Base-by-base conservation (phyloP, 1,140 invertebrate genomes). In the Psix sp. region DNA sequence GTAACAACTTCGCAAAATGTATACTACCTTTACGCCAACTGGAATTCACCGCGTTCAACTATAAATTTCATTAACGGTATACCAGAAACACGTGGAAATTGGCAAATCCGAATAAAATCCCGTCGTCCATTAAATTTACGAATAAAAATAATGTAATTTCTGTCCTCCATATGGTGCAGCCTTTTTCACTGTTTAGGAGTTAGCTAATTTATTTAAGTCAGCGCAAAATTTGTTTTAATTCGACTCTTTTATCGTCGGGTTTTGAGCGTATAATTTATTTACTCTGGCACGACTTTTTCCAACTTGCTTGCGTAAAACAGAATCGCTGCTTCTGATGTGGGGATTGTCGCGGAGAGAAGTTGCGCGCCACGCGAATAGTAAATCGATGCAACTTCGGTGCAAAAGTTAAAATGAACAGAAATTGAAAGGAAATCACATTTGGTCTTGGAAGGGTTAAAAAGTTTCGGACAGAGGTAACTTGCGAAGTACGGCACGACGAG, bases 11-110 rank as follows among this genome's bases (percentile, higher is more conserved):
- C 54, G 54, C 54, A 59, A 66, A 60, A 73, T 66, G 62, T 60
- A 66, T 56, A 35, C 68, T 52, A 59, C 70, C 62, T 66, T 74
- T 48, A 60, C 54, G 36, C 56, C 45, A 46, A 60, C 60, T 62
- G 48, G 49, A 70, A 70, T 70, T 60, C 48, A 45, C 46, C 46
- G 42, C 46, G 46, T 65, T 6, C 56, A 62, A 57, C 62, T 66
- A 67, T 67, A 66, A 66, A 74, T 74, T 74, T 74, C 62, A 67
- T 74, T 74, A 74, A 67, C 62, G 15, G 48, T 29, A 46, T 43
- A 48, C 71, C 56, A 54, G 35, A 60, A 74, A 51, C 60, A 54
- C 14, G 60, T 14, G 40, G 54, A 73, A 51, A 73, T 73, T 60
- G 62, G 39, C 29, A 15, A 51, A 57, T 33, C 18, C 39, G 60